phyloP scores from a whole-genome alignment of 2,797 vertebrate genomes.

The Eleutherodactylus coqui region DNA sequence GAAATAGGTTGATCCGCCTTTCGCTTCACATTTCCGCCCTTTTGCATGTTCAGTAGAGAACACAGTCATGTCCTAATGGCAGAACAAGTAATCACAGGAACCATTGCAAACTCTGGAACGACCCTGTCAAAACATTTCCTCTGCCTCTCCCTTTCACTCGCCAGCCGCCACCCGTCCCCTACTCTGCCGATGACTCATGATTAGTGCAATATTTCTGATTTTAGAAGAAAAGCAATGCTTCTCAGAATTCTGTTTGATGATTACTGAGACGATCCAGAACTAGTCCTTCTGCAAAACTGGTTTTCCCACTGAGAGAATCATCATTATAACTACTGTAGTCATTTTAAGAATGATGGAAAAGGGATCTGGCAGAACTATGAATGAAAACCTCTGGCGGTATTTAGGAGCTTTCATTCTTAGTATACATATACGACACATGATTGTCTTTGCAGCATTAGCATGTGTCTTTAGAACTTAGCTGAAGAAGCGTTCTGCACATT shows the following conservation, averaged over 20 bases:
- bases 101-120: background rate
- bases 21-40: no score
- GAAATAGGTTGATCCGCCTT: no score
- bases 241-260: background rate
- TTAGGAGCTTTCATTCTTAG: no score
- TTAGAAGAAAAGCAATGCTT: background rate
- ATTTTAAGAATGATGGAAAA: no score
- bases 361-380: no score
- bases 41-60: no score
- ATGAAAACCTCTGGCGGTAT: no score
- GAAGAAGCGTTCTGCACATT: slow-evolving; percentile 93
- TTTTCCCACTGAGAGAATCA: no score
- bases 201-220: background rate
- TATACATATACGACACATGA: no score
- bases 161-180: no score
- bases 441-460: no score
- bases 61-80: background rate
- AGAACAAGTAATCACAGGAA: background rate
- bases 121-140: background rate
- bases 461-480: slow-evolving; percentile 73
- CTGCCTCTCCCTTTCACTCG: background rate
- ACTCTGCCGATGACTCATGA: background rate
- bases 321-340: no score
- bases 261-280: background rate
- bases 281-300: background rate